phyloP scores from a whole-genome alignment of 2,797 vertebrate species.

The Macropus fuliginosus region DNA sequence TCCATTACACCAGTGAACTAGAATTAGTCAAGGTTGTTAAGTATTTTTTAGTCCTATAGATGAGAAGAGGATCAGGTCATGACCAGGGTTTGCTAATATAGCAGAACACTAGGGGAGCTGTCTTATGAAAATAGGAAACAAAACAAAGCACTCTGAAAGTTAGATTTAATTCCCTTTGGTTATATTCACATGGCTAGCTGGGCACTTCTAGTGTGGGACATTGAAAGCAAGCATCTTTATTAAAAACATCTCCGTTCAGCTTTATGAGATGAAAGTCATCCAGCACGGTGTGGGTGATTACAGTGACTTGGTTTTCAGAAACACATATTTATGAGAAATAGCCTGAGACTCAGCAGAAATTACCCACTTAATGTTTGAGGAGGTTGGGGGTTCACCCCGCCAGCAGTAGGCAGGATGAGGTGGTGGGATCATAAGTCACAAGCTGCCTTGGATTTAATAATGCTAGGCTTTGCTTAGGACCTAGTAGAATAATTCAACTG shows the following conservation, averaged over 20 bases:
- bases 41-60: slow-evolving; percentile 2
- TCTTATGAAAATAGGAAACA: slow-evolving; percentile 63
- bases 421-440: slow-evolving; percentile 64
- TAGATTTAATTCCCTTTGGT: slow-evolving; percentile 60
- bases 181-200: slow-evolving; percentile 53
- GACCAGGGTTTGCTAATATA: slow-evolving; percentile 39
- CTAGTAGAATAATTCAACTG: slow-evolving; percentile 60
- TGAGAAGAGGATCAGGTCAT: not conserved
- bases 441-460: slow-evolving; percentile 69
- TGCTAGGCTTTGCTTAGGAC: slow-evolving; percentile 61
- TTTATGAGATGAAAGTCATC: slow-evolving; percentile 66
- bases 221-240: slow-evolving; percentile 46
- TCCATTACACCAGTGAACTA: not conserved
- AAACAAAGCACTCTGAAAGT: slow-evolving; percentile 57
- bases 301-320: slow-evolving; percentile 58
- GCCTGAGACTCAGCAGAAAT: slow-evolving; percentile 57
- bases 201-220: slow-evolving; percentile 24
- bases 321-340: slow-evolving; percentile 73
- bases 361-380: slow-evolving; percentile 75
- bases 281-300: slow-evolving; percentile 49
- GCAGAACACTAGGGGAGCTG: slow-evolving; percentile 17
- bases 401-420: slow-evolving; percentile 58
- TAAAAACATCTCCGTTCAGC: slow-evolving; percentile 64
- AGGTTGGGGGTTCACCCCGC: slow-evolving; percentile 64
- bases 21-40: not conserved